A percentile compares a stretch with the other conserved stretches of the same genome.
phyloP scores from a whole-genome alignment of 1,140 invertebrate species.

The Caenorhabditis brenneri region DNA sequence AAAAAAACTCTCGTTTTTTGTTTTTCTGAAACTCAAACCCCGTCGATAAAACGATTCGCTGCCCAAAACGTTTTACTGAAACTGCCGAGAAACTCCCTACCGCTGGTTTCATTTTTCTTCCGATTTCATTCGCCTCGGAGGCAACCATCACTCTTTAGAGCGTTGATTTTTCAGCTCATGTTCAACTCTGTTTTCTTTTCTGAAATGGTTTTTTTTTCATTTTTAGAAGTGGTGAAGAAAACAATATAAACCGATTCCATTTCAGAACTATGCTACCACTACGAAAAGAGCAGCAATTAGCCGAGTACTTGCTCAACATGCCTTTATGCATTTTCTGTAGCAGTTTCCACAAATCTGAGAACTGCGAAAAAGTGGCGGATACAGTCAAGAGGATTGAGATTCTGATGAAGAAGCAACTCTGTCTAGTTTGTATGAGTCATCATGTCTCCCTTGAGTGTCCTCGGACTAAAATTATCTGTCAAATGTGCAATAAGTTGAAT shows the following conservation, averaged over 20 bases:
- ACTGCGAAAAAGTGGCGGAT: not conserved
- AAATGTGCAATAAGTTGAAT: constrained; percentile 3
- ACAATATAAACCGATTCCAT: no score
- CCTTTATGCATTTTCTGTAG: not conserved
- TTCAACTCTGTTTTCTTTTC: no score
- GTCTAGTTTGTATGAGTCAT: constrained; percentile 3
- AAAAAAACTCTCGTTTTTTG: no score
- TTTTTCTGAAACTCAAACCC: no score
- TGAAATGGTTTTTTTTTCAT: not conserved
- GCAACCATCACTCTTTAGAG: no score
- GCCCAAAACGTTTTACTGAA: no score
- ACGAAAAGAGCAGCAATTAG: not conserved
- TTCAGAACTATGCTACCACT: not conserved
- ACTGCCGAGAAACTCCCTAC: no score
- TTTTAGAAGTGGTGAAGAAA: no score
- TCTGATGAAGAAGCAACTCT: not conserved
- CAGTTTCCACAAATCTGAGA: not conserved
- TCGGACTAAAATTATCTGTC: not conserved
- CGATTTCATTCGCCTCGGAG: no score
- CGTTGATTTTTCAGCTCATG: no score
- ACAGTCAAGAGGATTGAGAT: not conserved
- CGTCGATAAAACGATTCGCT: no score
- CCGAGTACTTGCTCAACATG: not conserved
- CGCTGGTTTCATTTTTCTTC: no score
- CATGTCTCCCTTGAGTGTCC: not conserved